These are phyloP conservation scores for Campoplex capitator DNA, from an alignment of 2,888 invertebrate species.

Conservation along the genomic window DNA sequence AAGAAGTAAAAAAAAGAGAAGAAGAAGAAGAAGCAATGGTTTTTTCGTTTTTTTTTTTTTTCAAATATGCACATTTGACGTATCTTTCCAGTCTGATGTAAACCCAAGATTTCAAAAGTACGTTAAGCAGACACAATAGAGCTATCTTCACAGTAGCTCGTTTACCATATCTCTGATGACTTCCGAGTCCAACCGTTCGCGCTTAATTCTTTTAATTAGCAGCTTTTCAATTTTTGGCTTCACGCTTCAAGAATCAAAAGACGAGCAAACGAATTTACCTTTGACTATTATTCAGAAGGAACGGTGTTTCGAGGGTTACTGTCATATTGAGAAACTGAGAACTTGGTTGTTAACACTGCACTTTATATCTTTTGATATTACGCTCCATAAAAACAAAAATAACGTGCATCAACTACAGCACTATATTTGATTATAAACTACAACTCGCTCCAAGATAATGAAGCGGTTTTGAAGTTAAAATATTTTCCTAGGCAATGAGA, in stretches of 20 bases:
- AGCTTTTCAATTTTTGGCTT: neutral
- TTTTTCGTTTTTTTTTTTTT: conserved; percentile 15
- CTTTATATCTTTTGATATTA: too few relatives aligned
- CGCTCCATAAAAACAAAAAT: too few relatives aligned
- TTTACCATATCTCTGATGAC: neutral
- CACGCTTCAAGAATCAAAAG: neutral
- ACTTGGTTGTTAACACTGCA: too few relatives aligned
- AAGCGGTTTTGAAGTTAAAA: too few relatives aligned
- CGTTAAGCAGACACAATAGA: neutral
- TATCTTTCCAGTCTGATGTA: conserved; percentile 16
- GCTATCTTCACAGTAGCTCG: neutral
- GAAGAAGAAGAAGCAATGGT: neutral
- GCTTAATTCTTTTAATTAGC: conserved; percentile 10
- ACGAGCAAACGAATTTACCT: neutral
- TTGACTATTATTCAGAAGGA: neutral
- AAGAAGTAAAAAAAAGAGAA: conserved; percentile 8
- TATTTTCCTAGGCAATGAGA: too few relatives aligned
- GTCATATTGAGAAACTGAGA: too few relatives aligned
- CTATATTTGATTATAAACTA: too few relatives aligned
- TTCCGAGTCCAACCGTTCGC: neutral
- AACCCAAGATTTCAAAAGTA: neutral
- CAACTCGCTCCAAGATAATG: too few relatives aligned
- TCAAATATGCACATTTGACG: neutral
- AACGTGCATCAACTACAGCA: too few relatives aligned
- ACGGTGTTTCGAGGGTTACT: neutral